These are phyloP conservation scores for Centropus unirufus DNA, from an alignment of 2,113 vertebrate species.

Conservation along the genomic window DNA sequence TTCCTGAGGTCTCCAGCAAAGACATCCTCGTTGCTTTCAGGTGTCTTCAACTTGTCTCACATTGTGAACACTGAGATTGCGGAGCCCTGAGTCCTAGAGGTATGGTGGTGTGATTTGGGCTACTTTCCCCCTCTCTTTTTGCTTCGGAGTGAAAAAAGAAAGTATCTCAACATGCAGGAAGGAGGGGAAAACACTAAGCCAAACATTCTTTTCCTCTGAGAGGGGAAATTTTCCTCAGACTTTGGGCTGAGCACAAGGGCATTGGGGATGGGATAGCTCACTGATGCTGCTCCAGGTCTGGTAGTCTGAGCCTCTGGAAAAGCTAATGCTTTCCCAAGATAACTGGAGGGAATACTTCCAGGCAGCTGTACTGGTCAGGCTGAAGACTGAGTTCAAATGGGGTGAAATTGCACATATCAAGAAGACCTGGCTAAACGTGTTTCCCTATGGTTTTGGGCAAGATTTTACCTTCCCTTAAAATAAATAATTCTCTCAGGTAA, in stretches of 20 bases:
- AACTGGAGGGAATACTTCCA: not conserved
- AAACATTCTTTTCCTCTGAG: not conserved
- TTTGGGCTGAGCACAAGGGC: not conserved
- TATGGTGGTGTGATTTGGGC: not conserved
- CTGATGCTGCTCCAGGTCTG: not conserved
- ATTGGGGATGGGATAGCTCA: not conserved
- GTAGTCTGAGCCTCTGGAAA: not conserved
- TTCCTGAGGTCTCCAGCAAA: not conserved
- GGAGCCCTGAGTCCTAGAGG: not conserved
- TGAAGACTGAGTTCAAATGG: not conserved
- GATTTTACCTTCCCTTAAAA: not conserved
- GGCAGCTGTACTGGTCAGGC: not conserved
- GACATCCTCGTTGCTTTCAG: not conserved
- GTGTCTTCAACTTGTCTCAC: not conserved
- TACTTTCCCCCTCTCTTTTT: not conserved
- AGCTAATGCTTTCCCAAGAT: not conserved
- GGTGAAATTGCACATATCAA: fast-evolving
- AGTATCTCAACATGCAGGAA: not conserved
- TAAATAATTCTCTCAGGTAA: not conserved
- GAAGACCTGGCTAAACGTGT: not conserved
- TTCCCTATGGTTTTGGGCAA: not conserved
- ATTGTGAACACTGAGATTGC: not conserved
- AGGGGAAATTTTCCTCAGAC: not conserved
- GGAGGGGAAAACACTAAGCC: not conserved
- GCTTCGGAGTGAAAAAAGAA: not conserved